phyloP scores from a whole-genome alignment of 2,888 invertebrate species.

The Drosophila helvetica region DNA sequence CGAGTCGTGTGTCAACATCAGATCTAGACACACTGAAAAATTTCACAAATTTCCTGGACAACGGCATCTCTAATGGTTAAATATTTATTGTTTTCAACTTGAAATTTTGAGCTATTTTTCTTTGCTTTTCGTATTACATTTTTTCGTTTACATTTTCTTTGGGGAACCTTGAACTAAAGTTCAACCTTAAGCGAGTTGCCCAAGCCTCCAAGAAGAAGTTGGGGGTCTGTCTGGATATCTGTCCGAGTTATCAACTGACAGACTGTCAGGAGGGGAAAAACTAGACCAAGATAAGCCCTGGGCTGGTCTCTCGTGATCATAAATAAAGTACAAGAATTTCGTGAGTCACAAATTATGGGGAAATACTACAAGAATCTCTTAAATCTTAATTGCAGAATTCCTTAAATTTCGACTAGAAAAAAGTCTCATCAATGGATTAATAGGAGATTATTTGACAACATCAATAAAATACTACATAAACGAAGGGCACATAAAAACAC shows the following conservation, averaged over 20 bases:
- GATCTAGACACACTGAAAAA: constrained; percentile 19
- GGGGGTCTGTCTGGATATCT: constrained; percentile 29
- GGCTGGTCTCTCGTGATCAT: constrained; percentile 31
- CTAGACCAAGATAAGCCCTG: constrained; percentile 35
- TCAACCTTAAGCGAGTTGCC: constrained; percentile 52
- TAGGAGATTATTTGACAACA: too few relatives aligned
- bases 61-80: constrained; percentile 17
- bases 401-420: not conserved
- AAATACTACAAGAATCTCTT: constrained; percentile 1
- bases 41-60: constrained; percentile 43
- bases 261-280: constrained; percentile 45
- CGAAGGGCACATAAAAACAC: constrained; percentile 7
- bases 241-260: constrained; percentile 45
- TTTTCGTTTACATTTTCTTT: constrained; percentile 1
- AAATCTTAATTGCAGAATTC: constrained; percentile 11
- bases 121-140: constrained; percentile 19
- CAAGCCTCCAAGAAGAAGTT: constrained; percentile 8
- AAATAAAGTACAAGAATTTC: constrained; percentile 28
- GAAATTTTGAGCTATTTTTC: not conserved
- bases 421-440: too few relatives aligned
- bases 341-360: constrained; percentile 29
- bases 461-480: constrained; percentile 33
- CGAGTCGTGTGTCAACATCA: constrained; percentile 40
- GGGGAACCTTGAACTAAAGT: constrained; percentile 63
- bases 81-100: constrained; percentile 31